Evolutionary conservation across 1,140 invertebrate species (phyloP).

Genomic region (Drosophila mauritiana): DNA sequence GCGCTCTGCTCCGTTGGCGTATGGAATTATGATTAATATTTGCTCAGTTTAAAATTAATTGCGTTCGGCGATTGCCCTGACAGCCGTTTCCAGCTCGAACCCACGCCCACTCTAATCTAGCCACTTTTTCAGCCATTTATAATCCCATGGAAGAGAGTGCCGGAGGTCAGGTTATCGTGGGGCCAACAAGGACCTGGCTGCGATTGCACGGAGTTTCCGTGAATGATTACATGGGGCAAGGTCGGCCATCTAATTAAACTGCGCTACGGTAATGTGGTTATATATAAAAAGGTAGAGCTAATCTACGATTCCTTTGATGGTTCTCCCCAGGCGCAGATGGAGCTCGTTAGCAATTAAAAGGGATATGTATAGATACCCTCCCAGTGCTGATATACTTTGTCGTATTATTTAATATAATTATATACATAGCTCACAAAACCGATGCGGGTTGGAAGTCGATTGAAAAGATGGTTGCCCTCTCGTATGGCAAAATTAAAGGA

Average conservation of each 20-base stretch:
- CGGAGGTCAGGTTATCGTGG: constrained; percentile 29
- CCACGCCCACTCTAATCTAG: constrained; percentile 4
- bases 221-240: constrained; percentile 39
- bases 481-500: too few species aligned
- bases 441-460: neutral
- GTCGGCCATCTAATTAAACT: constrained; percentile 36
- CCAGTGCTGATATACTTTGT: neutral
- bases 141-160: constrained; percentile 22
- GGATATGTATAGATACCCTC: constrained; percentile 20
- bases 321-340: neutral
- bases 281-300: constrained; percentile 20
- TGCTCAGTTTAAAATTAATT: constrained; percentile 77
- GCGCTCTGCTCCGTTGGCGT: constrained; percentile 34
- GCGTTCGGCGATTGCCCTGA: constrained; percentile 40
- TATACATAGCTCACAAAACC: neutral
- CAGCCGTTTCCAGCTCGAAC: constrained; percentile 14
- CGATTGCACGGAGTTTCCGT: constrained; percentile 17
- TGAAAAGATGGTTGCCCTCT: neutral
- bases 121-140: constrained; percentile 21
- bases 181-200: constrained; percentile 5
- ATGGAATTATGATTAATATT: constrained; percentile 77
- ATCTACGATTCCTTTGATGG: constrained; percentile 35
- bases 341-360: constrained; percentile 35
- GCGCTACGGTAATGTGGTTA: constrained; percentile 30
- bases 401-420: constrained; percentile 2